These are phyloP conservation scores for Lasioglossum marginatum DNA, from an alignment of 2,888 invertebrate species.

Conservation along the genomic window DNA sequence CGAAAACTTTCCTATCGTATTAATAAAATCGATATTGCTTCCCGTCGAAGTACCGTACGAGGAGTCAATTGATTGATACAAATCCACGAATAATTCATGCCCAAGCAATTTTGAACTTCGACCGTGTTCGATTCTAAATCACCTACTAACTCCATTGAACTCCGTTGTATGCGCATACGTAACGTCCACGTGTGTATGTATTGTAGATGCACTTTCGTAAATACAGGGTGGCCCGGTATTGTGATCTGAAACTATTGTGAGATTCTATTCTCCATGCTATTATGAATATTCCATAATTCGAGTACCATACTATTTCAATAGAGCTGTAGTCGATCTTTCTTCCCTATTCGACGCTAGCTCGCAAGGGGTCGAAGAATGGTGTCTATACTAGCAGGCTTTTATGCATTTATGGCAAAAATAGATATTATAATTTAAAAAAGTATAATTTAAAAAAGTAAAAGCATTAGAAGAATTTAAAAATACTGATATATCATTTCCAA, in stretches of 20 bases:
- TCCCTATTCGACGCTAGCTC: too few species aligned
- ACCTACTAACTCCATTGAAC: conserved; percentile 6
- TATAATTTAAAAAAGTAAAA: too few species aligned
- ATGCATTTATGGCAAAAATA: too few species aligned
- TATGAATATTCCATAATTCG: background rate
- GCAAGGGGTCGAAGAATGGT: too few species aligned
- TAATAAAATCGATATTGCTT: conserved; percentile 9
- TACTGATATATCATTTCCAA: too few species aligned
- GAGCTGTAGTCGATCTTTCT: too few species aligned
- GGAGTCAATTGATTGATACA: conserved; percentile 15
- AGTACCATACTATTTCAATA: too few species aligned
- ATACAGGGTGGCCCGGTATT: background rate
- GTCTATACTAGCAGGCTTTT: too few species aligned
- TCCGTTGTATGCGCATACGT: background rate
- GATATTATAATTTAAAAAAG: too few species aligned
- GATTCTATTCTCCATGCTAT: background rate
- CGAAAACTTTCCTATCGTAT: conserved; percentile 16
- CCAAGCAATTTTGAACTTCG: conserved; percentile 3
- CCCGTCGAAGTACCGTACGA: background rate
- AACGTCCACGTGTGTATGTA: background rate
- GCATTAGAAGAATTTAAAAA: too few species aligned
- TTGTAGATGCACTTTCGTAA: background rate
- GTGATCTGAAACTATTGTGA: background rate
- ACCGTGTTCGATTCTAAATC: conserved; percentile 8
- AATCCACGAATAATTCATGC: conserved; percentile 13